Conservation (phyloP, 2,888 invertebrate genomes). For the Didymodactylos carnosus region DNA sequence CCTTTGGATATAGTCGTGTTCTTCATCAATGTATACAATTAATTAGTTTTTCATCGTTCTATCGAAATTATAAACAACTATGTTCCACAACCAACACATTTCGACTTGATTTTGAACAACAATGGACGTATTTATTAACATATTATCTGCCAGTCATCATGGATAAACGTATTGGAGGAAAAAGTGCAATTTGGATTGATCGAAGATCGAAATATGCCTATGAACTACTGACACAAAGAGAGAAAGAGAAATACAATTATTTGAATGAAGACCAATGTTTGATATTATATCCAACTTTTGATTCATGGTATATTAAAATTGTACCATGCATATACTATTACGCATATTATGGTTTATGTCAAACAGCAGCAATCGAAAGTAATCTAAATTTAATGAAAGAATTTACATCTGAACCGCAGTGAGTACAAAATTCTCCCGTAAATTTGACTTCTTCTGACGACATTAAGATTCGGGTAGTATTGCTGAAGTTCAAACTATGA, state of each 20-base stretch:
- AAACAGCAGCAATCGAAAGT: no score
- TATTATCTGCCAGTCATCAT: no score
- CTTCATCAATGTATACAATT: background rate
- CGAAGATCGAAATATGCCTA: background rate
- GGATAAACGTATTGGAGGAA: background rate
- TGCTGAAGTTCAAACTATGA: no score
- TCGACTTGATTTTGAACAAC: background rate
- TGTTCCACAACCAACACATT: background rate
- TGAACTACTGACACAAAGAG: background rate
- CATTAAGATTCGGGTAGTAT: no score
- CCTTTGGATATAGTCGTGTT: background rate
- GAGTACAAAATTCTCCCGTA: no score
- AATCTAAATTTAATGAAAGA: no score
- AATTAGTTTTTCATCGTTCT: background rate
- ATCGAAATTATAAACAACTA: background rate
- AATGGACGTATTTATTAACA: background rate
- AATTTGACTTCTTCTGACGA: no score
- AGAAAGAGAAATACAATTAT: background rate
- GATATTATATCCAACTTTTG: background rate
- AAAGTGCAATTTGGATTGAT: background rate
- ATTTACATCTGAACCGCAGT: no score
- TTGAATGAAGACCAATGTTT: background rate
- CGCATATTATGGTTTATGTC: no score
- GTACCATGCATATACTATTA: no score
- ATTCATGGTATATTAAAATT: no score